Evolutionary conservation across 2,113 vertebrate genomes (phyloP), one percentile per base, ranked within the genome.

Genomic region (Pterocles burchelli): DNA sequence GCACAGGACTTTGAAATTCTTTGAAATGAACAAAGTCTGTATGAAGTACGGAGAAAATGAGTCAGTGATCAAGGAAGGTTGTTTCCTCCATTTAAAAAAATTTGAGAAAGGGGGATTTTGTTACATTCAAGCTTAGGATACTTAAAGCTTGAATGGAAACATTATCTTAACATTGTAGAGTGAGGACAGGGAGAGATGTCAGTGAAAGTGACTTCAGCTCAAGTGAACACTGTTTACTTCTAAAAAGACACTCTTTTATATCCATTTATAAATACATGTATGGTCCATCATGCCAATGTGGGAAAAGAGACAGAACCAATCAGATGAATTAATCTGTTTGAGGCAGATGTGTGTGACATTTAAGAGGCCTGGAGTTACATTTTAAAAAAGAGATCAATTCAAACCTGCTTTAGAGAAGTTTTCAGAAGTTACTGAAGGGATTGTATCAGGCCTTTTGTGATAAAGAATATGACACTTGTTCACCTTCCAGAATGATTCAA

Each of bases 201-300:
- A 84, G 18, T 58, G n/a, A 52, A 75, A 58, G 22, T 54, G 52
- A 48, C 29, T 86, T 67, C 29, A 41, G 29, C 22, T 83, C 17
- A 82, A 58, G 52, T 48, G 76, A 85, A 80, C 5, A 48, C 17
- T 34, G 17, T 61, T 95, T 85, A 17, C 33, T 67, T 71, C 73
- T 71, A 67, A 88, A 93, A 71, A 25, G 10, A 24, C 16, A 48
- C 19, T 20, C 8, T 1, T 83, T 89, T 52, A n/a, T 67, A 55
- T 73, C 7, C 1, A 19, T 79, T 85, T 89, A 25, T 85, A 84
- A 76, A 72, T 59, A 31, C 16, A 21, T 11, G 9, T 25, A 26
- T 28, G 8, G 8, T 55, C 33, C 2, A 0, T 54, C 10, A 25
- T 17, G 21, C 20, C 2, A 1, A 26, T 51, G 12, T 21, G 43